A percentile compares a stretch with the other conserved stretches of the same genome.
Conservation (phyloP, 2,113 vertebrate species). For the Naja naja region DNA sequence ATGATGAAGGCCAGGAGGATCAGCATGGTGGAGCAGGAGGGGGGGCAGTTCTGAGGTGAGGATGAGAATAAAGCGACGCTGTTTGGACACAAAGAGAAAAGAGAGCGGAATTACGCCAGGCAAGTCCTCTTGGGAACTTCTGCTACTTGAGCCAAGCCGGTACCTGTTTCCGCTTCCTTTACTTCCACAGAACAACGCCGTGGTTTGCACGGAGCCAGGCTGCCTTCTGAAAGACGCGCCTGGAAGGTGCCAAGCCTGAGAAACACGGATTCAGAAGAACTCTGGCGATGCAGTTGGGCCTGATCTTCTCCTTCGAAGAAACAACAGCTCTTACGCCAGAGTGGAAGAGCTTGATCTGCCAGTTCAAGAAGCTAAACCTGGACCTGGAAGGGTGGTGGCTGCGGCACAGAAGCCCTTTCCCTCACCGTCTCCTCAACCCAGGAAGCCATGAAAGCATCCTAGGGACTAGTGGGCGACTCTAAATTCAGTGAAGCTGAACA, state of each 20-base stretch:
- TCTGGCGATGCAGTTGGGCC: neutral
- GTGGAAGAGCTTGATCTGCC: neutral
- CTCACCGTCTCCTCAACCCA: neutral
- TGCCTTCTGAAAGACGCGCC: neutral
- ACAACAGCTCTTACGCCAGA: neutral
- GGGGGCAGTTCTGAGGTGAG: neutral
- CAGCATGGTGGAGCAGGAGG: conserved; percentile 63
- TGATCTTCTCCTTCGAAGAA: neutral
- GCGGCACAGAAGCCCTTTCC: neutral
- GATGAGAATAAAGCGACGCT: neutral
- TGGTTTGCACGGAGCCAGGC: neutral
- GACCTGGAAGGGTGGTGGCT: neutral
- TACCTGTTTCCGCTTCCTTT: neutral
- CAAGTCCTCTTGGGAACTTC: neutral
- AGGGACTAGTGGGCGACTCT: neutral
- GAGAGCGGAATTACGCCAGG: too few relatives aligned
- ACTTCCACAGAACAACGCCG: neutral
- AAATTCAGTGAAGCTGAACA: neutral
- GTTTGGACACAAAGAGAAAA: neutral
- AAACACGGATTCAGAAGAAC: neutral
- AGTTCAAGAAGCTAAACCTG: neutral
- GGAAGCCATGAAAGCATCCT: neutral
- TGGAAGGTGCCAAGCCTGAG: neutral
- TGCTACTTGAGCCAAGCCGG: neutral
- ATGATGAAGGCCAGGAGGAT: conserved; percentile 79